These are phyloP conservation scores for Euura saliciscinereae DNA, from an alignment of 1,140 invertebrate genomes.

Conservation along the genomic window DNA sequence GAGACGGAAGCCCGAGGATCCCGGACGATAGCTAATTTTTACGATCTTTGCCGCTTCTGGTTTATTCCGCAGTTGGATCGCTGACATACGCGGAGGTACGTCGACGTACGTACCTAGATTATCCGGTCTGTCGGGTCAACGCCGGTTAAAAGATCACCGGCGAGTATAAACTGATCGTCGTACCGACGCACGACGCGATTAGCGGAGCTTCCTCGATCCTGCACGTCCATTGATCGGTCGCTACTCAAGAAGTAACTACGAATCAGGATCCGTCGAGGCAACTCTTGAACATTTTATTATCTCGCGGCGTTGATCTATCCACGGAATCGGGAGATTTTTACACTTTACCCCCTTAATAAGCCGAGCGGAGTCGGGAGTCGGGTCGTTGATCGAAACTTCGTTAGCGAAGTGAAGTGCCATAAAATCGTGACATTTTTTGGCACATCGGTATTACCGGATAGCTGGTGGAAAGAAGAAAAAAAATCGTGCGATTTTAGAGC, in stretches of 20 bases:
- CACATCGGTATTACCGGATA: not conserved
- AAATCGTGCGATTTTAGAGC: not conserved
- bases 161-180: no score
- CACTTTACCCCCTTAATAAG: not conserved
- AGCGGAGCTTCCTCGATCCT: not conserved
- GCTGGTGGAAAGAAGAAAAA: not conserved
- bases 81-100: no score
- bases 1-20: no score
- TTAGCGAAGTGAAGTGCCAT: not conserved
- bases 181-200: not conserved
- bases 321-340: not conserved
- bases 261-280: slow-evolving; percentile 4
- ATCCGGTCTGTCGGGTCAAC: no score
- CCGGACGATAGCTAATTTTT: no score
- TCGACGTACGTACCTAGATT: no score
- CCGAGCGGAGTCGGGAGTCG: not conserved
- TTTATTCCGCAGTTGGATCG: no score
- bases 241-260: not conserved
- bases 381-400: slow-evolving; percentile 1
- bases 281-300: not conserved
- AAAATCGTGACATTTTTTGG: no score
- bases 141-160: no score
- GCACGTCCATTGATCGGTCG: not conserved
- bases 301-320: not conserved
- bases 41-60: no score